Evolutionary conservation across 2,113 vertebrate genomes (phyloP), one percentile per base, ranked within the genome.

Genomic region (Hippocampus barbouri): DNA sequence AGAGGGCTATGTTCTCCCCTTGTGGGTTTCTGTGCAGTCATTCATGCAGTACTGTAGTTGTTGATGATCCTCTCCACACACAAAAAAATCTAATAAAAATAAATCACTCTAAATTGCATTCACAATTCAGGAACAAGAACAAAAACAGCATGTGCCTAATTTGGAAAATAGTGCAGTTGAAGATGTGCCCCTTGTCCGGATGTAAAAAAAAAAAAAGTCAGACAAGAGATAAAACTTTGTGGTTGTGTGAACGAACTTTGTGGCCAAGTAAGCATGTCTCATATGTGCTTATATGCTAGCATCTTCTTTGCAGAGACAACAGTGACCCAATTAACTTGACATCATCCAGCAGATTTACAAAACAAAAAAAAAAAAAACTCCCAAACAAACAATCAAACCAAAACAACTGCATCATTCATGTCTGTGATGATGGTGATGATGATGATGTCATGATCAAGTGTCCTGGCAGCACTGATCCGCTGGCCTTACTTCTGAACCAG

Each of bases 181-280:
- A 75, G 53, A 72, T 40, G 2, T 21, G 69, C 66, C 57, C 73
- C 49, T 60, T 65, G 62, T 71, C 69, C 49, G n/a, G 2, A 72
- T 75, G 67, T 72, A 70, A 79, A 45, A 41, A 41, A 41, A 41
- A n/a, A 41, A 43, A 75, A 81, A 79, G 69, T 73, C 72, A 60
- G 70, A 57, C 72, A 60, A 70, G 66, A 65, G 38, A 61, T 75
- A 53, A 56, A 80, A 78, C 66, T 71, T 77, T 78, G 70, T 53
- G 77, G 51, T 70, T 60, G 69, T 67, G 30, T 38, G 23, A 73
- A 72, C 68, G 59, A 11, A 27, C 63, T 65, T 66, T 47, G 70
- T 34, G 59, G 59, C 41, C 61, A 14, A 70, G 54, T 30, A 70
- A 70, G 54, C 43, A 8, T 68, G 25, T 60, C 21, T 40, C 45